These are phyloP conservation scores for Neolamprologus fasciatus DNA, from an alignment of 2,113 vertebrate species.

Conservation along the genomic window DNA sequence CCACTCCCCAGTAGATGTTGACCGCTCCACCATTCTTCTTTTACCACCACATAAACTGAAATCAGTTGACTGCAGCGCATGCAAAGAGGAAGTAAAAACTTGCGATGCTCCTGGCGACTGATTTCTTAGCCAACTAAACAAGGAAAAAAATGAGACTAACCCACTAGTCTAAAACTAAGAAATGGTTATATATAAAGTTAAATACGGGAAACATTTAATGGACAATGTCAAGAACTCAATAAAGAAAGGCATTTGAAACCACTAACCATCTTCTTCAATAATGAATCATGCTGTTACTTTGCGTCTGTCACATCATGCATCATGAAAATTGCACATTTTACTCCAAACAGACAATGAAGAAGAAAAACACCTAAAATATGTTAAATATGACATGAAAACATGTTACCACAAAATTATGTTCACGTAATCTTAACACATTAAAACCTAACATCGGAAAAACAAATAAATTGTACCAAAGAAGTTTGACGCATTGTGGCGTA, in stretches of 20 bases:
- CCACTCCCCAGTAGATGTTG: neutral
- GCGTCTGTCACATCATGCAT: neutral
- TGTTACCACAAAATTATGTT: neutral
- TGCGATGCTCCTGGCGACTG: neutral
- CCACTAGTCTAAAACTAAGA: neutral
- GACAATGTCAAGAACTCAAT: neutral
- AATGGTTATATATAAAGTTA: neutral
- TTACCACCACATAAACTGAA: neutral
- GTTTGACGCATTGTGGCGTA: neutral
- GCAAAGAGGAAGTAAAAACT: neutral
- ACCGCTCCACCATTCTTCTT: neutral
- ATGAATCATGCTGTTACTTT: neutral
- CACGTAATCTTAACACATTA: neutral
- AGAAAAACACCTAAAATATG: neutral
- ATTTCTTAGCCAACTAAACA: neutral
- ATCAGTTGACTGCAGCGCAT: neutral
- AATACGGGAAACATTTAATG: neutral
- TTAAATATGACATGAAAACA: neutral
- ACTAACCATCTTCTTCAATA: neutral
- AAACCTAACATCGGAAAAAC: neutral
- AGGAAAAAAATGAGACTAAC: neutral
- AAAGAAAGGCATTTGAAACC: neutral
- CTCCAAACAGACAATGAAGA: neutral
- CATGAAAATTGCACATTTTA: neutral
- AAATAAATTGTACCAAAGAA: neutral